Evolutionary conservation across 2,888 invertebrate genomes (phyloP).

Genomic region (Deroplatys truncata): DNA sequence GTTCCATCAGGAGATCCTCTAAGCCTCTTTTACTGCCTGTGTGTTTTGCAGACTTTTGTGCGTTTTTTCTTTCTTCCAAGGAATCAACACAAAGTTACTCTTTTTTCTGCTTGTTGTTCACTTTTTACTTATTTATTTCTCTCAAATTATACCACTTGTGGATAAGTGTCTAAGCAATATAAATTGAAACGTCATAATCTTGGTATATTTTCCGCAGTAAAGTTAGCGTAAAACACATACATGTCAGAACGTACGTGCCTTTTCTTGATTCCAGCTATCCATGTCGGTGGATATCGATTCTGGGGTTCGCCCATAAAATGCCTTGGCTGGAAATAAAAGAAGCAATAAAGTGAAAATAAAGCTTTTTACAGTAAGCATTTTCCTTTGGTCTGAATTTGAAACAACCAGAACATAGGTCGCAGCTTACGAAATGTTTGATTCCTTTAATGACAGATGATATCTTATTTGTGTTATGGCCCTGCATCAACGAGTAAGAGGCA

Average conservation of each 20-base stretch:
- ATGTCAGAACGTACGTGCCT: background rate
- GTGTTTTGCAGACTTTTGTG: no score
- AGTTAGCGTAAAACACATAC: background rate
- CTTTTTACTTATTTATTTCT: no score
- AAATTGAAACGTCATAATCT: no score
- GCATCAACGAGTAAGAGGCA: background rate
- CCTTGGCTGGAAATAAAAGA: background rate
- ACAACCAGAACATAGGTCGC: background rate
- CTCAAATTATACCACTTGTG: no score
- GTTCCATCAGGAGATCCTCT: no score
- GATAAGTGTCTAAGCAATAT: no score
- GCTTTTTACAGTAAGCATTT: background rate
- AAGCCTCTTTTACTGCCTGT: no score
- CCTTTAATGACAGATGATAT: background rate
- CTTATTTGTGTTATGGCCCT: background rate
- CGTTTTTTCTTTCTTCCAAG: no score
- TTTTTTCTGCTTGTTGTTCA: no score
- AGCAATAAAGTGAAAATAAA: background rate
- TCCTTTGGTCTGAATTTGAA: background rate
- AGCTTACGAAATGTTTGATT: background rate
- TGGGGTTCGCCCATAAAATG: background rate
- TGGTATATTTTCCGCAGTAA: no score
- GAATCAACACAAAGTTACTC: no score
- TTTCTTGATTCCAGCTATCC: background rate
- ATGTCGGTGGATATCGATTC: background rate